Percentiles rank a stretch among this genome's conserved stretches.
Evolutionary conservation across 2,888 invertebrate genomes (phyloP).

Genomic region (Lamellibrachia satsuma): DNA sequence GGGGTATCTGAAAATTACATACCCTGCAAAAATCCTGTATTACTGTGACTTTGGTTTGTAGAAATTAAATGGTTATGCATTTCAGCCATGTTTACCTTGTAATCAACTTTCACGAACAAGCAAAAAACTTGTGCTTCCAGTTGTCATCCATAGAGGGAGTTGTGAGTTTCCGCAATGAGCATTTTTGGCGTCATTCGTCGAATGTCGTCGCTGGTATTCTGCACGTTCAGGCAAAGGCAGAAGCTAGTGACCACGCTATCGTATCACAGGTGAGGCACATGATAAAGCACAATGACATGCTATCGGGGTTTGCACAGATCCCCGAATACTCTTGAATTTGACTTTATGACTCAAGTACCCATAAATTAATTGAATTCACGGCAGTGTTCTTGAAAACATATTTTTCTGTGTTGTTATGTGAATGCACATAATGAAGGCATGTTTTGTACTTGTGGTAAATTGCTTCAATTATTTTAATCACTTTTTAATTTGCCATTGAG

Average conservation of each 20-base stretch:
- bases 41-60: too few relatives aligned
- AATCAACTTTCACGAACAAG: neutral
- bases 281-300: neutral
- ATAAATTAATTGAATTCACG: too few relatives aligned
- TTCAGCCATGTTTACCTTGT: neutral
- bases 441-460: too few relatives aligned
- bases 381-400: too few relatives aligned
- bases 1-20: too few relatives aligned
- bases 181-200: slow-evolving; percentile 68
- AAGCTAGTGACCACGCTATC: slow-evolving; percentile 64
- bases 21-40: too few relatives aligned
- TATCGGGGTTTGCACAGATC: neutral
- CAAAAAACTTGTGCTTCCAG: slow-evolving; percentile 45
- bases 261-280: slow-evolving; percentile 51
- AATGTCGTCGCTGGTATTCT: slow-evolving; percentile 65
- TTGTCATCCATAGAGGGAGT: slow-evolving; percentile 67
- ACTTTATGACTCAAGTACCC: too few relatives aligned
- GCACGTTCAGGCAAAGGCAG: slow-evolving; percentile 65
- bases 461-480: too few relatives aligned
- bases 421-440: too few relatives aligned
- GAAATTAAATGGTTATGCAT: neutral
- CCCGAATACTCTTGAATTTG: too few relatives aligned
- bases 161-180: slow-evolving; percentile 67
- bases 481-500: too few relatives aligned
- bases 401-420: too few relatives aligned